A percentile compares a stretch with the other conserved stretches of the same genome.
Evolutionary conservation across 2,888 invertebrate genomes (phyloP).

Genomic region (Nemapogon koenigi): DNA sequence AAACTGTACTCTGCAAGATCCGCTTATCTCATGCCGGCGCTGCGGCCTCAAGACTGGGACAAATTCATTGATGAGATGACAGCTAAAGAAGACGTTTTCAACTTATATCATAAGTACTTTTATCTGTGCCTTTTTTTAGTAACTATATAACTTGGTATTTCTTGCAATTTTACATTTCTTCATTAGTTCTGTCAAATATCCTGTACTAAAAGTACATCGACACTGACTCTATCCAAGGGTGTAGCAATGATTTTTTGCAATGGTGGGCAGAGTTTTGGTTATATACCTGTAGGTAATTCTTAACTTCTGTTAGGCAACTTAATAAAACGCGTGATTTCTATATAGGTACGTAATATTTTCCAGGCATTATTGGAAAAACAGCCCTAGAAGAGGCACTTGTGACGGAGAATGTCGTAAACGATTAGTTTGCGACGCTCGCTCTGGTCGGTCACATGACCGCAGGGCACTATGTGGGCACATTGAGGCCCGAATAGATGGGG

Average conservation of each 20-base stretch:
- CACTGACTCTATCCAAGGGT: too few species aligned
- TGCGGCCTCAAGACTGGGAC: slow-evolving; percentile 92
- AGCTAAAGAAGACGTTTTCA: slow-evolving; percentile 84
- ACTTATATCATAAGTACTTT: slow-evolving; percentile 91
- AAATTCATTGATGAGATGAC: slow-evolving; percentile 87
- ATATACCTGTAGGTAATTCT: too few species aligned
- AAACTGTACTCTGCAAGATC: slow-evolving; percentile 87
- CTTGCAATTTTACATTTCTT: too few species aligned
- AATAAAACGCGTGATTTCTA: background rate
- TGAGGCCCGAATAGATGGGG: slow-evolving; percentile 83
- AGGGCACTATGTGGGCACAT: slow-evolving; percentile 82
- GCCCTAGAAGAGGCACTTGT: slow-evolving; percentile 81
- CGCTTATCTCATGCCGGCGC: slow-evolving; percentile 83
- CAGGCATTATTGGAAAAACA: slow-evolving; percentile 90
- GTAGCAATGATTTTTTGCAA: too few species aligned
- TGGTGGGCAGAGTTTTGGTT: too few species aligned
- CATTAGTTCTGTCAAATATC: too few species aligned
- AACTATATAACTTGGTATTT: too few species aligned
- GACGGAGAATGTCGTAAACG: slow-evolving; percentile 87
- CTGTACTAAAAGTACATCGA: too few species aligned
- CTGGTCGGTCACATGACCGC: slow-evolving; percentile 86
- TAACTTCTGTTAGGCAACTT: too few species aligned
- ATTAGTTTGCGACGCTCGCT: slow-evolving; percentile 84
- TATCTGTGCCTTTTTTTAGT: too few species aligned
- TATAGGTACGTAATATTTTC: background rate